These are phyloP conservation scores for Alviniconcha strummeri DNA, from an alignment of 2,888 invertebrate genomes.

Conservation along the genomic window DNA sequence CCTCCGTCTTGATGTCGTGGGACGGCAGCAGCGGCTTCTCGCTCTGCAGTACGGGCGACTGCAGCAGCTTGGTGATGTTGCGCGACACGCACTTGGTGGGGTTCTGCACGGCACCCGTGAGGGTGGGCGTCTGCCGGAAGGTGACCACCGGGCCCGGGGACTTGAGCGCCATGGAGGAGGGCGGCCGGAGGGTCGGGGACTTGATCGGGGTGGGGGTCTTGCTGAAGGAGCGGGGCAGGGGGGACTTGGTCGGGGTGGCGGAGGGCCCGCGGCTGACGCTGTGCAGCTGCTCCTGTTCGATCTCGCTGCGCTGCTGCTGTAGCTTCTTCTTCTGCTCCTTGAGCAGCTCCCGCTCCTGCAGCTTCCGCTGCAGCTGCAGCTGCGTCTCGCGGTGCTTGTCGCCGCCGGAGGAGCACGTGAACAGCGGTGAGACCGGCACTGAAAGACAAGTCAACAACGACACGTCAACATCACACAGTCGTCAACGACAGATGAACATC, in stretches of 20 bases:
- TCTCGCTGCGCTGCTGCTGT: constrained; percentile 72
- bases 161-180: constrained; percentile 16
- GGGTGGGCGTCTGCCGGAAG: constrained; percentile 22
- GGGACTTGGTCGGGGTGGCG: constrained; percentile 26
- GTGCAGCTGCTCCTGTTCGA: constrained; percentile 44
- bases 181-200: constrained; percentile 22
- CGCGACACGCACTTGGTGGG: constrained; percentile 29
- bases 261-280: constrained; percentile 26
- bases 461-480: too few relatives aligned
- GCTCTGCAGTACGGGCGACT: constrained; percentile 33
- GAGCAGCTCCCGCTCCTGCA: constrained; percentile 80
- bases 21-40: too few relatives aligned
- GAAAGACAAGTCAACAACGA: constrained; percentile 5
- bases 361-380: constrained; percentile 81
- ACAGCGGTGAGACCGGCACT: constrained; percentile 41
- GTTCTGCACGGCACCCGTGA: neutral
- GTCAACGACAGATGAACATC: neutral
- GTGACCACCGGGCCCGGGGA: constrained; percentile 24
- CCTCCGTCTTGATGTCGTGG: constrained; percentile 7
- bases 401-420: constrained; percentile 38
- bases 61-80: constrained; percentile 41
- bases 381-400: constrained; percentile 79
- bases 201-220: constrained; percentile 30
- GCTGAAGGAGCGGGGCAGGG: constrained; percentile 30
- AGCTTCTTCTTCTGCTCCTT: constrained; percentile 80